Base-by-base conservation (phyloP, 2,797 vertebrate genomes). In the Lepus townsendii region DNA sequence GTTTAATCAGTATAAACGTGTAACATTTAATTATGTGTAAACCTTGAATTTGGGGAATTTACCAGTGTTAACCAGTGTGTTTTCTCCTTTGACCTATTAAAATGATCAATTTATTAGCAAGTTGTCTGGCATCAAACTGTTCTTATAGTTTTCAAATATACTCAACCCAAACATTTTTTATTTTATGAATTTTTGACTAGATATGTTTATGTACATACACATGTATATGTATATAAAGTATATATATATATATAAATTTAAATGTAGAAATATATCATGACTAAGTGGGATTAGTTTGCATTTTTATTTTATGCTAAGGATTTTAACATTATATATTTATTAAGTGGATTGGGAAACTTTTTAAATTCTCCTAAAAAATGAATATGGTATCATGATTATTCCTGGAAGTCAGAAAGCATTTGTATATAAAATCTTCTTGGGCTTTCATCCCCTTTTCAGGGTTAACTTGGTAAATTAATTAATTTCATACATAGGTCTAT, bases 31-130 rank as follows among this genome's bases (percentile, higher is more conserved):
- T 83, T 24, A 38, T 66, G 47, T 76, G 32, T 85, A 80, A 92
- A 78, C 17, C 30, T 38, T 92, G 75, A 71, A 84, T 69, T 87
- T 26, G 32, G n/a, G 24, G 12, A 42, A 66, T 54, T 87, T 78
- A 78, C 5, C 60, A 52, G 78, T 27, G 11, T 42, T 72, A 92
- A 38, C 3, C 19, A 52, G 8, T 27, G 2, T 68, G 5, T 82
- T 94, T 86, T 76, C 17, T 91, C 24, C 26, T 91, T 86, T 92
- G 47, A 89, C 11, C 16, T 35, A 42, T 47, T 85, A 68, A 92
- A 84, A 71, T 38, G 2, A 65, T 87, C 65, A 27, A 47, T 88
- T 62, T 4, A 69, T 62, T 91, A 30, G 50, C 60, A 79, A 26
- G 7, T 75, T 94, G 92, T 32, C 68, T 94, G 75, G 27, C 66